A percentile compares a stretch with the other conserved stretches of the same genome.
phyloP scores from a whole-genome alignment of 2,888 invertebrate genomes.

The Agrenia bidenticulata region DNA sequence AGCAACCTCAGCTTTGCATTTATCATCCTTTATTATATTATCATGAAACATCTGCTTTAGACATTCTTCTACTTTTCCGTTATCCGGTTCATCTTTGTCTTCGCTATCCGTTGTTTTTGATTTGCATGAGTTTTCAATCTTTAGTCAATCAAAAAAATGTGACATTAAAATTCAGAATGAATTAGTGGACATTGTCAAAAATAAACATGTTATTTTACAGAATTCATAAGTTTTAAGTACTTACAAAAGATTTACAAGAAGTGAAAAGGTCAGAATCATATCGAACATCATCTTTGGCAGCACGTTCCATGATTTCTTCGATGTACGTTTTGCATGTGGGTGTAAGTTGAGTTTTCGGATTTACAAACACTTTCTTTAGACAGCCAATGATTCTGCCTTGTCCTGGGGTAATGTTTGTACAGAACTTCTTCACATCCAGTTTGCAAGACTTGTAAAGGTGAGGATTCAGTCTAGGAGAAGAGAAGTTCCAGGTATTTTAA shows the following conservation, averaged over 20 bases:
- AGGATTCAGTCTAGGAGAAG: slow-evolving; percentile 38
- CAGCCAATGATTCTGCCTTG: slow-evolving; percentile 48
- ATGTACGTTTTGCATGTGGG: slow-evolving; percentile 78
- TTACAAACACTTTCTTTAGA: slow-evolving; percentile 44
- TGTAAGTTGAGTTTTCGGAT: slow-evolving; percentile 33
- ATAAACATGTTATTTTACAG: no score
- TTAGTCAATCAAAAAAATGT: neutral
- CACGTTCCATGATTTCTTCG: slow-evolving; percentile 77
- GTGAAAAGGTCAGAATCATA: slow-evolving; percentile 82
- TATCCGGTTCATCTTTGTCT: slow-evolving; percentile 59
- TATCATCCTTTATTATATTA: slow-evolving; percentile 70
- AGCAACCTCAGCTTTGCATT: slow-evolving; percentile 81
- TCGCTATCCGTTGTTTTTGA: slow-evolving; percentile 13
- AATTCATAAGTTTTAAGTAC: no score
- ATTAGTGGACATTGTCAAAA: no score
- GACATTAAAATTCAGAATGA: neutral
- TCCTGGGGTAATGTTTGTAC: slow-evolving; percentile 59
- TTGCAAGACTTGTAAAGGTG: slow-evolving; percentile 74
- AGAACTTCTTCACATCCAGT: slow-evolving; percentile 75
- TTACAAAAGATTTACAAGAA: slow-evolving; percentile 70
- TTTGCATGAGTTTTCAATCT: slow-evolving; percentile 42
- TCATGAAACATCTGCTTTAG: slow-evolving; percentile 78
- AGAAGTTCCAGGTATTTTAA: neutral
- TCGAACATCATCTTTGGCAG: slow-evolving; percentile 80
- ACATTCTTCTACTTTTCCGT: slow-evolving; percentile 81